Conservation (phyloP, 1,140 invertebrate genomes). For the Micrasema longulum region DNA sequence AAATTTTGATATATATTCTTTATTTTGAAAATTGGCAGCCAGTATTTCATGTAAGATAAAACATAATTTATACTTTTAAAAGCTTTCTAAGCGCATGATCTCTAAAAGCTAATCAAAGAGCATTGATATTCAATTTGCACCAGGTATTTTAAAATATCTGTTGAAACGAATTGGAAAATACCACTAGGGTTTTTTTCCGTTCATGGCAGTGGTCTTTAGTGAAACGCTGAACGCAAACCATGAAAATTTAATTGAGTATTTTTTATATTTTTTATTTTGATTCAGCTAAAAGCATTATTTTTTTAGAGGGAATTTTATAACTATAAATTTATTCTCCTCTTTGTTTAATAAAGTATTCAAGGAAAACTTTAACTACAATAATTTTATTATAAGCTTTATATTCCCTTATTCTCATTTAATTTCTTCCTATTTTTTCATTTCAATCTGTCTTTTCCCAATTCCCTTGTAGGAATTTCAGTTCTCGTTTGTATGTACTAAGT, state of each 20-base stretch:
- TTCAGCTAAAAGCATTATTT: too few relatives aligned
- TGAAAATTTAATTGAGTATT: too few relatives aligned
- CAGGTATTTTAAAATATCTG: neutral
- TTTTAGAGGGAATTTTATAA: too few relatives aligned
- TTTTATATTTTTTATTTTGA: too few relatives aligned
- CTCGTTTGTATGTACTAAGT: conserved; percentile 7
- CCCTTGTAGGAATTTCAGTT: neutral
- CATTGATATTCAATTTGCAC: neutral
- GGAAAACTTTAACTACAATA: too few relatives aligned
- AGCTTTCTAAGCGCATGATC: conserved; percentile 30
- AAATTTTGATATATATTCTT: conserved; percentile 9
- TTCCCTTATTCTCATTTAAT: neutral
- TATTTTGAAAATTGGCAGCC: conserved; percentile 35
- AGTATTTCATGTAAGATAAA: conserved; percentile 39
- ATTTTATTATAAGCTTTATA: too few relatives aligned
- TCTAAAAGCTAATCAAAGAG: neutral
- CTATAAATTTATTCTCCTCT: too few relatives aligned
- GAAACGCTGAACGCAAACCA: too few relatives aligned
- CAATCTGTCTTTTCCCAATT: neutral
- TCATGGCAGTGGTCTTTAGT: too few relatives aligned
- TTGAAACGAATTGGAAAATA: too few relatives aligned
- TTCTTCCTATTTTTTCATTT: neutral
- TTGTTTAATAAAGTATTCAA: too few relatives aligned
- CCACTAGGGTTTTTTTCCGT: too few relatives aligned
- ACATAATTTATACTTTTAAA: conserved; percentile 30